Evolutionary conservation across 2,888 invertebrate species (phyloP), one percentile per base, ranked within the genome.

Genomic region (Nymphalis urticae): DNA sequence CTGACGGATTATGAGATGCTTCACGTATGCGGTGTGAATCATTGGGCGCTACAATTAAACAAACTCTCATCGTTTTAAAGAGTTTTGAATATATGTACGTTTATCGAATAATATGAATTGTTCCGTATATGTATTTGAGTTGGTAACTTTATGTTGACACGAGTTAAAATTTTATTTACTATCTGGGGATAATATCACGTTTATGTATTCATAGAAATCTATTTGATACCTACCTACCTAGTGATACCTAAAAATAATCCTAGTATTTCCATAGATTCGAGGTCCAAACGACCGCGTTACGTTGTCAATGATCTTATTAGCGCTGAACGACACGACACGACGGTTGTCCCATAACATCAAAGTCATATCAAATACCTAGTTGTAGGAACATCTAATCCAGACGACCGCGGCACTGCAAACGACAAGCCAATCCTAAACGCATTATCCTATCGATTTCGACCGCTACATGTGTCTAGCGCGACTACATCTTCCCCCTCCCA

Each of bases 371-470:
- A 59, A 59, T 64, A 65, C 61, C 60, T 50, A 65, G 47, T 59
- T 63, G 54, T 47, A 32, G 54, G 51, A 47, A 66, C 63, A 72
- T 64, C 66, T 72, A 68, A 70, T 71, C 66, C 71, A 72, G 72
- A 68, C 65, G 61, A 66, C 69, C 70, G 72, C 65, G 16, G 27
- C 42, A 66, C 59, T 67, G 70, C 75, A 72, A 74, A 72, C 73
- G 71, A 68, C 75, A 72, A 84, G 83, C 85, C 86, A 81, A 89
- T 89, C 82, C 79, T 79, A 86, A 85, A 85, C 83, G 82, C 88
- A 87, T 89, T 88, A 88, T 80, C 77, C 77, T 77, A 89, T 89
- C 85, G 88, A 88, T 88, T 81, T 77, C 74, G 76, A 77, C 83
- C 82, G 79, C 85, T 85, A 87, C 87, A 86, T 85, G 85, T 86